These are phyloP conservation scores for Tribolium castaneum DNA, from an alignment of 1,140 invertebrate species.

Conservation along the genomic window DNA sequence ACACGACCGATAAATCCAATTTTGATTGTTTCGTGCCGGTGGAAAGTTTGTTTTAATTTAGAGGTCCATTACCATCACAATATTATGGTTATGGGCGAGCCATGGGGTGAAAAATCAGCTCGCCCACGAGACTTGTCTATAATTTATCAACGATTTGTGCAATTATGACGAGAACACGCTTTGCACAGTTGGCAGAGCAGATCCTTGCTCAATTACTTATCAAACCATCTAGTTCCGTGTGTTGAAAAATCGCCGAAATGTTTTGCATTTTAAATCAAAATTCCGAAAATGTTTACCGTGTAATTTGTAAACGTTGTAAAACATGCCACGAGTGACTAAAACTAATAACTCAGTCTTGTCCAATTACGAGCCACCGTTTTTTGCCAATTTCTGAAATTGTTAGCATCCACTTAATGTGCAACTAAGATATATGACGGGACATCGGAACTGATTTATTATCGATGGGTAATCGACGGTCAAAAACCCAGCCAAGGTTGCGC, in stretches of 20 bases:
- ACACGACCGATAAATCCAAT: conserved; percentile 36
- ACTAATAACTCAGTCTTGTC: neutral
- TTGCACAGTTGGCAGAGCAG: neutral
- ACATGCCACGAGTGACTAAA: neutral
- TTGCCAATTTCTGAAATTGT: neutral
- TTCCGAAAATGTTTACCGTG: neutral
- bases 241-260: neutral
- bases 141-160: neutral
- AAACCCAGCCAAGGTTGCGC: neutral
- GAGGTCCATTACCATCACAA: conserved; percentile 28
- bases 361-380: neutral
- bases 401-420: conserved; percentile 14
- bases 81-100: conserved; percentile 6
- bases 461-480: conserved; percentile 16
- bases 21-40: conserved; percentile 38
- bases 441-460: conserved; percentile 24
- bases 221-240: neutral
- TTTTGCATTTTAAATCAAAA: neutral
- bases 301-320: neutral
- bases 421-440: conserved; percentile 3
- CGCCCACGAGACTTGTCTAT: neutral
- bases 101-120: conserved; percentile 17
- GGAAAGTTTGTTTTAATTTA: conserved; percentile 32
- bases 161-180: neutral
- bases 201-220: neutral